These are phyloP conservation scores for Haemorhous mexicanus DNA, from an alignment of 2,113 vertebrate genomes.

Conservation along the genomic window DNA sequence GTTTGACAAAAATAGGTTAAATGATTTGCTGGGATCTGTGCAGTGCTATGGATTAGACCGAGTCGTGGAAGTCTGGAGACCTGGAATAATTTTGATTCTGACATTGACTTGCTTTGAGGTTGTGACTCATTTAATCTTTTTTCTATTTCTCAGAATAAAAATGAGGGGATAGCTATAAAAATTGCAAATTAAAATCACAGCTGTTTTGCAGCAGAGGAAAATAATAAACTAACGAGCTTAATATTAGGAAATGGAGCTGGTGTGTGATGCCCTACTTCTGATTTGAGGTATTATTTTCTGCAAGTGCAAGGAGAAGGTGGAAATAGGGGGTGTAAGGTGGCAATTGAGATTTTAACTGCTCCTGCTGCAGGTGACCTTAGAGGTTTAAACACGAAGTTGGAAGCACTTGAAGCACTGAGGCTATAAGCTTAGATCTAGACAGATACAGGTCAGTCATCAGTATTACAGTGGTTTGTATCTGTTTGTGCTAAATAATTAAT, in stretches of 20 bases:
- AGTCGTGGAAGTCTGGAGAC: slow-evolving; percentile 1
- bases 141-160: neutral
- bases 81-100: slow-evolving; percentile 25
- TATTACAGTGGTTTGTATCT: neutral
- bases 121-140: slow-evolving; percentile 45
- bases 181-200: neutral
- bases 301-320: neutral
- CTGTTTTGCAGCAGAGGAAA: neutral
- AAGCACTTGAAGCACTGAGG: neutral
- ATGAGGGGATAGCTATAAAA: neutral
- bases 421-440: neutral
- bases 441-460: neutral
- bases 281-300: neutral
- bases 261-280: neutral
- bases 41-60: slow-evolving; percentile 44
- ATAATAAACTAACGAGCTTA: neutral
- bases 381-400: neutral
- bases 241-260: neutral
- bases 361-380: neutral
- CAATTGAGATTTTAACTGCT: neutral
- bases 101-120: slow-evolving; percentile 47
- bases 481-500: neutral
- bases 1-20: slow-evolving; percentile 60
- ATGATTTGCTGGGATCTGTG: slow-evolving; percentile 25
- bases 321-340: neutral